Base-by-base conservation (phyloP, 2,113 vertebrate genomes). In the Colistium nudipinnis region DNA sequence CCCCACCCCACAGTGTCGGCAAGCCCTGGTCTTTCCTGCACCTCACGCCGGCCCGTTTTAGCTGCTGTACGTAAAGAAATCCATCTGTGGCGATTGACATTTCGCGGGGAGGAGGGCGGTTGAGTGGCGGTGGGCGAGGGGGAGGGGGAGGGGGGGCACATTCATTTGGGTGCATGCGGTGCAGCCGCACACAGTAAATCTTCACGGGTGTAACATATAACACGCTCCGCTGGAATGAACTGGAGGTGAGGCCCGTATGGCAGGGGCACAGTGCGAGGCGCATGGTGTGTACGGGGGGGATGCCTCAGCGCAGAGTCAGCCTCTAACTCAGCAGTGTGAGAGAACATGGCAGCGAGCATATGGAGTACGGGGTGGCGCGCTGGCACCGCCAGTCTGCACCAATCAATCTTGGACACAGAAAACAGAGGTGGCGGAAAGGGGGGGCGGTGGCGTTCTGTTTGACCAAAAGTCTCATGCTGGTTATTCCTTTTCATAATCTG, bases 311-410 rank as follows among this genome's bases (percentile, higher is more conserved):
- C 54, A 27, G 78, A 84, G 80, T 82, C 78, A 62, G 79, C 69
- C 54, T 82, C 81, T 74, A 51, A 81, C 84, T 36, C 84, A 82
- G 84, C 71, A 27, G 80, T 76, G 80, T 49, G 77, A 73, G 74
- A 38, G 75, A 80, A 87, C 83, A 83, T 86, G 88, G 89, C 87
- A 90, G 87, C 70, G 38, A 89, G 69, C 89, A 90, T 89, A 91
- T 89, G 88, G 78, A 80, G 69, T 31, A 63, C 1, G 27, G 73
- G 88, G 81, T 87, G 87, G 82, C 57, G 45, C 38, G 51, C 78
- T 89, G 90, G 86, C 87, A 85, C 76, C 83, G 89, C 87, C 86
- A 84, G 70, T 67, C 82, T 69, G 68, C 11, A 87, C 88, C 68
- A 85, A 90, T 89, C 87, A 87, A 82, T 88, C 86, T 76, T 55